These are phyloP conservation scores for Rhagologus leucostigma DNA, from an alignment of 2,113 vertebrate genomes.

Conservation along the genomic window DNA sequence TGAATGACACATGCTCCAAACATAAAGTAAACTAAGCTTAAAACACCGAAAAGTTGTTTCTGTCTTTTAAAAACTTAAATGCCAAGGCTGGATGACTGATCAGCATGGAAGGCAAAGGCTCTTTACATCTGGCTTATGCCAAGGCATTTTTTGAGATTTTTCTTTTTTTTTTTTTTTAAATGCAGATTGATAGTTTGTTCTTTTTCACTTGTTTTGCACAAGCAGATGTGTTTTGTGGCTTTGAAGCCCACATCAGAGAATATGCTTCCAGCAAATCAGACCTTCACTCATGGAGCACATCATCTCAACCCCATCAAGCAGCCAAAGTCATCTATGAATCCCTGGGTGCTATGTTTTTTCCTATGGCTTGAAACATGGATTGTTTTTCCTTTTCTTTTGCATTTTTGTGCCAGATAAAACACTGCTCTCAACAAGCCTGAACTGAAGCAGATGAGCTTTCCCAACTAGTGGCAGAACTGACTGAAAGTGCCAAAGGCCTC, in stretches of 20 bases:
- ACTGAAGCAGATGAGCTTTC: not conserved
- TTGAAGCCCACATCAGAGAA: not conserved
- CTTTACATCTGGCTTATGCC: not conserved
- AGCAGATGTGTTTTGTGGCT: not conserved
- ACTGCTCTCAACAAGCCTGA: not conserved
- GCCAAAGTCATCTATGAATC: not conserved
- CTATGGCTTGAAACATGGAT: not conserved
- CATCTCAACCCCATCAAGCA: not conserved
- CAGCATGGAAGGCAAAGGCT: not conserved
- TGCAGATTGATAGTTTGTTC: not conserved
- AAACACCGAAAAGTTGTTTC: conserved; percentile 10
- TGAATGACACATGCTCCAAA: not conserved
- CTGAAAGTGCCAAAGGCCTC: not conserved
- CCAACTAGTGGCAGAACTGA: not conserved
- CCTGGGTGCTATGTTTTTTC: not conserved
- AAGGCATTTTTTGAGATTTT: not conserved
- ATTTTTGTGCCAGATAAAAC: not conserved
- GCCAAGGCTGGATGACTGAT: not conserved
- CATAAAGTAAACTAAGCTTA: conserved; percentile 3
- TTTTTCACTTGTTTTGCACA: not conserved
- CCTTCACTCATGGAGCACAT: not conserved
- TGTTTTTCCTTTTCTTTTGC: not conserved
- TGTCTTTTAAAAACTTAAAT: conserved; percentile 10
- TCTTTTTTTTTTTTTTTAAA: not conserved
- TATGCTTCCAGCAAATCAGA: not conserved